Percentiles rank a stretch among this genome's conserved stretches.
Conservation (phyloP, 1,140 invertebrate genomes). For the Bradysia coprophila region DNA sequence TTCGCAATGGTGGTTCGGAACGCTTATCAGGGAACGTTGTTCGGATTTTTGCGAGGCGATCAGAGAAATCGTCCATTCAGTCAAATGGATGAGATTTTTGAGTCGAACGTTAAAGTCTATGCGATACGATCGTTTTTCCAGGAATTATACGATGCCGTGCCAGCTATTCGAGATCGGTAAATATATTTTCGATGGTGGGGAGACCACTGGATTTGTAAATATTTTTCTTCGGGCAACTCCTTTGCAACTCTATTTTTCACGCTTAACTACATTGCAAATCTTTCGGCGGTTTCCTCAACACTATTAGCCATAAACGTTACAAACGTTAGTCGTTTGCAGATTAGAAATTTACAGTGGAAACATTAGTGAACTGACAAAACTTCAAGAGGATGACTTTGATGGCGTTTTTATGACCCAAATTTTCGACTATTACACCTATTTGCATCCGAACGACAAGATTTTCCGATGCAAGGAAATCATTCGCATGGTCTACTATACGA, state of each 20-base stretch:
- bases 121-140: neutral
- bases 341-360: neutral
- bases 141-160: neutral
- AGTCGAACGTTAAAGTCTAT: neutral
- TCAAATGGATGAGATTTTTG: neutral
- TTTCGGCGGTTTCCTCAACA: no score
- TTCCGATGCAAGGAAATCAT: neutral
- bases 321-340: no score
- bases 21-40: conserved; percentile 7
- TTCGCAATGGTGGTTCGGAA: conserved; percentile 5
- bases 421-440: neutral
- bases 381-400: neutral
- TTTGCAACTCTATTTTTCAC: neutral
- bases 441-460: neutral
- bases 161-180: neutral
- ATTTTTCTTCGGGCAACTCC: neutral
- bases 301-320: no score
- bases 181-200: neutral
- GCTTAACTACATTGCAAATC: neutral
- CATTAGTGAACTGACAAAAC: neutral
- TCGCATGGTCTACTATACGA: neutral
- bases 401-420: neutral
- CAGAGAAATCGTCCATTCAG: neutral
- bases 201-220: neutral
- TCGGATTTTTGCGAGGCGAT: conserved; percentile 3